phyloP scores from a whole-genome alignment of 1,140 invertebrate genomes.

The Fopius arisanus region DNA sequence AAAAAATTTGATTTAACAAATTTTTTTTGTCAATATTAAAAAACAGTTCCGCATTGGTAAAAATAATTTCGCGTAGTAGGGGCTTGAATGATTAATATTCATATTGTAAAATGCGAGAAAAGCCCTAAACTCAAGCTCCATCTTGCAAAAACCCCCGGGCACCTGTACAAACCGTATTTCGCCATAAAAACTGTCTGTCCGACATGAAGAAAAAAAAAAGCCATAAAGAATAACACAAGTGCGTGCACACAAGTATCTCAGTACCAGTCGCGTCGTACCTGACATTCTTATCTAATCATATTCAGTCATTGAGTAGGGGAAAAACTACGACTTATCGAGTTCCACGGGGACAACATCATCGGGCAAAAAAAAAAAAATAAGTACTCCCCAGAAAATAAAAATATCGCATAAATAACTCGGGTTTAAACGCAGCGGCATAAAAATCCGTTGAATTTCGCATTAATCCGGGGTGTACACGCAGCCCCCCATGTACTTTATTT shows the following conservation, averaged over 20 bases:
- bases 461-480: constrained; percentile 5
- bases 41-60: too few relatives aligned
- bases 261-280: not conserved
- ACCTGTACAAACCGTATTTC: not conserved
- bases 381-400: not conserved
- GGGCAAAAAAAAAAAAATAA: not conserved
- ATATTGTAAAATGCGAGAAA: too few relatives aligned
- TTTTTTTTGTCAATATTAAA: too few relatives aligned
- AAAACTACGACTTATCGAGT: constrained; percentile 7
- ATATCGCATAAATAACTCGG: not conserved
- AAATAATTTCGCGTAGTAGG: too few relatives aligned
- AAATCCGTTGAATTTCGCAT: constrained; percentile 2
- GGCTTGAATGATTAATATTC: too few relatives aligned
- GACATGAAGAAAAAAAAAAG: not conserved
- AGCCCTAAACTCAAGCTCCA: not conserved
- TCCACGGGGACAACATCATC: not conserved
- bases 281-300: constrained; percentile 10
- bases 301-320: not conserved
- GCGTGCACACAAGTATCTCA: not conserved
- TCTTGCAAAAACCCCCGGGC: not conserved
- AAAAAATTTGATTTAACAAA: too few relatives aligned
- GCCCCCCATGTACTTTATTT: constrained; percentile 29
- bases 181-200: not conserved
- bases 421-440: not conserved
- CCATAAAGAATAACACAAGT: constrained; percentile 1